Evolutionary conservation across 2,113 vertebrate species (phyloP), one percentile per base, ranked within the genome.

Genomic region (Electrona antarctica): DNA sequence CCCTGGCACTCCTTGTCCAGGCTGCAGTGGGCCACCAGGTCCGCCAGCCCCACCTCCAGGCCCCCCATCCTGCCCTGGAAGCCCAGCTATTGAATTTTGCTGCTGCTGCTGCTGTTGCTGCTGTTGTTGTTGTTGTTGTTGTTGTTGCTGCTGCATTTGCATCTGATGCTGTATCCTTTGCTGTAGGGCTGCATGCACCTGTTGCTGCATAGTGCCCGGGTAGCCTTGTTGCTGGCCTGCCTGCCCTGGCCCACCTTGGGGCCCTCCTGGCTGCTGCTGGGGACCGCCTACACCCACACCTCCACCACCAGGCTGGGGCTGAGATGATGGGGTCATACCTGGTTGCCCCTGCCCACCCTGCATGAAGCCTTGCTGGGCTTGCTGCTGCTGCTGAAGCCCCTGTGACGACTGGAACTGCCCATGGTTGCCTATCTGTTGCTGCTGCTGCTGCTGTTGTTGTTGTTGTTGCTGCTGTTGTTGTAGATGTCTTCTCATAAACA

Each of bases 391-490:
- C 71, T 85, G 84, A 11, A 83, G 80, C 3, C 82, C 66, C 73
- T 89, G 90, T 13, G 86, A 81, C 77, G 96, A 96, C 79, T 96
- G 97, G 64, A 98, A 97, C 90, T 97, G 98, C 84, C 70, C 93
- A 3, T 97, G 96, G 83, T 93, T 96, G 60, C 93, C 94, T 93
- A 98, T 95, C 64, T 96, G 94, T 65, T 94, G 94, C 41, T 94
- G 95, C 41, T 95, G 95, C 46, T 95, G 94, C 0, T 89, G 90
- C 0, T 91, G 88, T 0, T 86, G 88, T 0, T 84, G 87, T 0
- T 87, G 85, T 8, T 94, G 94, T 1, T 92, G 94, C 12, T 94
- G 91, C 67, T 95, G 93, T 0, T 93, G 91, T 4, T 91, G 92
- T 62, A 95, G 85, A 49, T 97, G 96, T 61, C 96, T 90, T 57